These are phyloP conservation scores for Catharus minimus DNA, from an alignment of 2,113 vertebrate genomes.

Conservation along the genomic window DNA sequence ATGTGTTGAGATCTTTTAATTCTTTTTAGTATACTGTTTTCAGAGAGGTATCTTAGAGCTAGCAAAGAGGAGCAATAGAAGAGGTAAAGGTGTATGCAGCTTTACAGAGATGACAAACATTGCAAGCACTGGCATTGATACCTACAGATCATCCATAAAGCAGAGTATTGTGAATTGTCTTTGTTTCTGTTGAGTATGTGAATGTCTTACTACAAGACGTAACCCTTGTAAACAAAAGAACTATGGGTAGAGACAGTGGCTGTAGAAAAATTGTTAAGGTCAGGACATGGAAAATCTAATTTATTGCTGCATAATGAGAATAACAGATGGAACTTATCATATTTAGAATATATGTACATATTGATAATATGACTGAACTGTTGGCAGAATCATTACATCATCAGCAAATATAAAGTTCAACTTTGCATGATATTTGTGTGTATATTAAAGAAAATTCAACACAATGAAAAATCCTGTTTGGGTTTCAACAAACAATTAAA, in stretches of 20 bases:
- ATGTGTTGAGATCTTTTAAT: not conserved
- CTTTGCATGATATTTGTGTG: not conserved
- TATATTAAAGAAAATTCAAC: not conserved
- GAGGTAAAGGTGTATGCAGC: not conserved
- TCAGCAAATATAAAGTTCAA: not conserved
- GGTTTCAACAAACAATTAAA: not conserved
- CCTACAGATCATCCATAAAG: not conserved
- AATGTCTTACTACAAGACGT: not conserved
- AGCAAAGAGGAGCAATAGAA: not conserved
- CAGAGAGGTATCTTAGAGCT: not conserved
- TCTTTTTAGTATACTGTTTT: not conserved
- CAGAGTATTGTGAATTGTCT: not conserved
- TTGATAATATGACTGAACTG: not conserved
- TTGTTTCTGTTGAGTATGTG: not conserved
- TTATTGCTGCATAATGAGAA: not conserved
- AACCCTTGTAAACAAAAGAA: not conserved
- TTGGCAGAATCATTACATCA: not conserved
- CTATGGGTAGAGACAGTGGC: not conserved
- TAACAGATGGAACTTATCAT: not conserved
- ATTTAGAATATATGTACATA: not conserved
- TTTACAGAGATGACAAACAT: not conserved
- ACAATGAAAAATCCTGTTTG: not conserved
- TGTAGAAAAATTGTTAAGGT: not conserved
- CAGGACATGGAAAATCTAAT: not conserved
- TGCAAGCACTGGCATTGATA: not conserved